These are phyloP conservation scores for Hetaerina titia DNA, from an alignment of 2,888 invertebrate genomes.

Conservation along the genomic window DNA sequence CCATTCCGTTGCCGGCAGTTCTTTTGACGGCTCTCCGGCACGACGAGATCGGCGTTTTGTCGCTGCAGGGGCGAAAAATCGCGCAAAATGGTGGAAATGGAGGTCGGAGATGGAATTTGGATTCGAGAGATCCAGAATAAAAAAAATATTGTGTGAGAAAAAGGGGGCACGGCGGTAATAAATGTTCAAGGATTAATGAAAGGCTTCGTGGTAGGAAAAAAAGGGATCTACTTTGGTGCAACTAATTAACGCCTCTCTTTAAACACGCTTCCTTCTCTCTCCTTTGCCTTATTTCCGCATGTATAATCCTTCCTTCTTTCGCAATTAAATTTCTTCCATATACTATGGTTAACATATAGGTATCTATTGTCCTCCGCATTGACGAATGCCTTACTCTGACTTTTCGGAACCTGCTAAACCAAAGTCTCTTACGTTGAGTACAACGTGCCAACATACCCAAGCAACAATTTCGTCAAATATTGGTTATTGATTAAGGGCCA, in stretches of 20 bases:
- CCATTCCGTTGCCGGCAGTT: conserved; percentile 60
- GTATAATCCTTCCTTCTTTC: neutral
- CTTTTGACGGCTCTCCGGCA: conserved; percentile 43
- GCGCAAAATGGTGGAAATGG: conserved; percentile 42
- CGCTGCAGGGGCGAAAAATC: conserved; percentile 34
- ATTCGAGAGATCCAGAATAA: neutral
- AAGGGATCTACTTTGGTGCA: neutral
- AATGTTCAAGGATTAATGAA: conserved; percentile 46
- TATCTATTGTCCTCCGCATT: neutral
- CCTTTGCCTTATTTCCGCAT: neutral
- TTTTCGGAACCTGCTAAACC: neutral
- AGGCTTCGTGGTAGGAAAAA: conserved; percentile 14
- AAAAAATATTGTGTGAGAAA: conserved; percentile 27
- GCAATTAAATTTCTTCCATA: neutral
- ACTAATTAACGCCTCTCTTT: conserved; percentile 56
- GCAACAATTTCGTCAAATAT: too few relatives aligned
- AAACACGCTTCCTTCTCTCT: neutral
- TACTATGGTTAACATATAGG: neutral
- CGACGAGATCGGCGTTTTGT: conserved; percentile 51
- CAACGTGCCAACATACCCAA: neutral
- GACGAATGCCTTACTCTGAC: neutral
- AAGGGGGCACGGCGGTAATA: conserved; percentile 1
- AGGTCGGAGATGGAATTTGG: conserved; percentile 8
- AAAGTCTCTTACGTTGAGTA: neutral
- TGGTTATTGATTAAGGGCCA: too few relatives aligned